Percentiles rank a stretch among this genome's conserved stretches.
Conservation (phyloP, 2,113 vertebrate genomes). For the Chionis minor region DNA sequence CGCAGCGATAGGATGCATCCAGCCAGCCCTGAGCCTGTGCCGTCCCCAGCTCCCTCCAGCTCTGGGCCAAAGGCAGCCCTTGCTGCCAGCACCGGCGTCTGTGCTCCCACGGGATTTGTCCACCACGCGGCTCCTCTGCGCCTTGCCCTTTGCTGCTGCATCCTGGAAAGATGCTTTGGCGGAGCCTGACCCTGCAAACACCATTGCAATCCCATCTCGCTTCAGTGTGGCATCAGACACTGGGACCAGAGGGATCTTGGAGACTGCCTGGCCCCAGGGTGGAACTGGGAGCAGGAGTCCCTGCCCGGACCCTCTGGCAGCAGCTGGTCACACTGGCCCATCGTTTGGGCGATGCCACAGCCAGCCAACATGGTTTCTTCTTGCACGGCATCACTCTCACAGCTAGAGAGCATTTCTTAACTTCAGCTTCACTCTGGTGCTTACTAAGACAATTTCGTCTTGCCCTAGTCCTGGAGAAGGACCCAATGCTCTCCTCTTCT, state of each 20-base stretch:
- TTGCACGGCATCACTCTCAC: accelerated
- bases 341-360: not conserved
- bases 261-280: not conserved
- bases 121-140: accelerated
- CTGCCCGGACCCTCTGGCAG: not conserved
- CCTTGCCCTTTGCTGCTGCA: not conserved
- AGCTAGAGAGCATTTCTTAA: not conserved
- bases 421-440: not conserved
- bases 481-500: not conserved
- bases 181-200: not conserved
- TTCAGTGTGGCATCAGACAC: not conserved
- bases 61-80: slow-evolving; percentile 26
- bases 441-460: not conserved
- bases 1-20: not conserved
- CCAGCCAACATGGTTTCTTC: not conserved
- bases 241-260: accelerated
- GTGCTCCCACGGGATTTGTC: not conserved
- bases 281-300: not conserved
- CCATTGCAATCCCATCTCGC: not conserved
- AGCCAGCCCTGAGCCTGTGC: not conserved
- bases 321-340: accelerated
- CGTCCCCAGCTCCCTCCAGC: not conserved
- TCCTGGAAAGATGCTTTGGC: not conserved
- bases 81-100: accelerated
- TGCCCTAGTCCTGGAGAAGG: not conserved